phyloP scores from a whole-genome alignment of 2,113 vertebrate genomes.

The Rhizomys pruinosus region DNA sequence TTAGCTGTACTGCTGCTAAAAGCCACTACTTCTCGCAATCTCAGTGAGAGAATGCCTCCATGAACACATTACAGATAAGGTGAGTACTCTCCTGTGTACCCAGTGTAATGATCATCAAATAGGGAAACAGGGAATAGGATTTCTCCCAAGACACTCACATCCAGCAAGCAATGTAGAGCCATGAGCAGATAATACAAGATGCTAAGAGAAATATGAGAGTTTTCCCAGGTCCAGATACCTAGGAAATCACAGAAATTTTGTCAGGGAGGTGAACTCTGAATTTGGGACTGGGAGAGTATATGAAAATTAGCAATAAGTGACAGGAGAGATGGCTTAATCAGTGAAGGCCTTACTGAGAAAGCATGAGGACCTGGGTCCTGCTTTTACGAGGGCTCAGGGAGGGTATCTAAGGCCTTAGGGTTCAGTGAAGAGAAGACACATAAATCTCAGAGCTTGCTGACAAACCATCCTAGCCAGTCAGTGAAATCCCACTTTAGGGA shows the following conservation, averaged over 20 bases:
- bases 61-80: background rate
- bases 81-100: no score
- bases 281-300: background rate
- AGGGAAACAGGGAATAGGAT: background rate
- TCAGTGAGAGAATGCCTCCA: background rate
- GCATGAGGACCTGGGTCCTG: background rate
- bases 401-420: background rate
- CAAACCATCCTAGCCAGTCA: background rate
- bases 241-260: background rate
- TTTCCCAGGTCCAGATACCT: fast-evolving
- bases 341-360: no score
- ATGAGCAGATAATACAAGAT: fast-evolving
- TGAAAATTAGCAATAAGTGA: background rate
- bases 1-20: background rate
- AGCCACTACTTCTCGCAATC: background rate
- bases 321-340: background rate
- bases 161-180: background rate
- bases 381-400: background rate
- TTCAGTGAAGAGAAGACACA: background rate
- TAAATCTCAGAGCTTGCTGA: background rate
- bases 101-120: background rate
- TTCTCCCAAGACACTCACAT: background rate
- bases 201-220: background rate
- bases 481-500: background rate
- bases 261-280: background rate